Percentiles rank a stretch among this genome's conserved stretches.
Evolutionary conservation across 2,888 invertebrate species (phyloP).

Genomic region (Laspeyria flexula): DNA sequence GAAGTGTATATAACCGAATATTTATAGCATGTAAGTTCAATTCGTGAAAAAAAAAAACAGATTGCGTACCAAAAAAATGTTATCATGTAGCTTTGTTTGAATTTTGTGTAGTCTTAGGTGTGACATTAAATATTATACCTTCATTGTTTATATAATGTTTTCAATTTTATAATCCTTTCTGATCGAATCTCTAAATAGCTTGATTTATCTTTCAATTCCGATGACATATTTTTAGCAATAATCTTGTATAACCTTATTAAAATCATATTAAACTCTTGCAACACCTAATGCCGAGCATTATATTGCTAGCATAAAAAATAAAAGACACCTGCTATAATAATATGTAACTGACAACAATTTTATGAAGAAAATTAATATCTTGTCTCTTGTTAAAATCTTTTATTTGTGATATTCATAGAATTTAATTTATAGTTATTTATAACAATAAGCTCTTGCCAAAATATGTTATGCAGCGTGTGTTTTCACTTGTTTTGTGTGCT

Average conservation of each 20-base stretch:
- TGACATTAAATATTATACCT: constrained; percentile 34
- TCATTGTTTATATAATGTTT: constrained; percentile 5
- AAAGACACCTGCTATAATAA: not conserved
- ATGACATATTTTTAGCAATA: no score
- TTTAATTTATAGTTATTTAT: constrained; percentile 12
- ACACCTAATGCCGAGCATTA: constrained; percentile 29
- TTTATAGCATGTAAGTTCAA: constrained; percentile 15
- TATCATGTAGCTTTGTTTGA: constrained; percentile 48
- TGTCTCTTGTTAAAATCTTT: not conserved
- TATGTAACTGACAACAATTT: not conserved
- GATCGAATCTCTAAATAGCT: constrained; percentile 3
- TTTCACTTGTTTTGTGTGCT: not conserved
- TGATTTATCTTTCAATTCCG: no score
- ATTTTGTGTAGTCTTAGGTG: constrained; percentile 45
- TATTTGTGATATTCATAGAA: constrained; percentile 15
- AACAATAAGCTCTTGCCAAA: constrained; percentile 26
- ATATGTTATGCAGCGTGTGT: constrained; percentile 12
- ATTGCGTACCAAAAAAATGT: constrained; percentile 41
- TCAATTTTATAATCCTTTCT: constrained; percentile 4
- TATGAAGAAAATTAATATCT: not conserved
- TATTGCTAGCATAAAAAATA: not conserved
- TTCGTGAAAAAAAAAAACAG: constrained; percentile 22
- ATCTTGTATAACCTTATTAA: no score
- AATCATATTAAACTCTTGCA: not conserved
- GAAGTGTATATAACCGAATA: no score